Evolutionary conservation across 2,797 vertebrate genomes (phyloP).

Genomic region (Diceros bicornis): DNA sequence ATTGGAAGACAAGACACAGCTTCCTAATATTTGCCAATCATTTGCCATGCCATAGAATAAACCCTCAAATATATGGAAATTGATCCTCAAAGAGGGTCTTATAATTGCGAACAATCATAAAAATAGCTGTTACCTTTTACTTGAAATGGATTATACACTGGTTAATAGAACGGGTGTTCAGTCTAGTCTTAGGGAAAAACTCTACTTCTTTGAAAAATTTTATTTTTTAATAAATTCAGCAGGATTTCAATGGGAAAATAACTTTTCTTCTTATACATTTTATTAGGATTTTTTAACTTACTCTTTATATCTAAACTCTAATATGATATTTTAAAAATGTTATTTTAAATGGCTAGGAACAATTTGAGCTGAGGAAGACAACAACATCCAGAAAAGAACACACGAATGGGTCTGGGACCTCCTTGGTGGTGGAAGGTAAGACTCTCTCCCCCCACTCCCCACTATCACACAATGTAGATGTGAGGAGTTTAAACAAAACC

Average conservation of each 20-base stretch:
- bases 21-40: background rate
- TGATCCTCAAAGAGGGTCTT: background rate
- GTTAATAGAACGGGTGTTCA: background rate
- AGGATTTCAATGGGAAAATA: constrained; percentile 11
- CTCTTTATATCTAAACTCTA: background rate
- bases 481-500: background rate
- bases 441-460: too few species aligned
- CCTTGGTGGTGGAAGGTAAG: background rate
- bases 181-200: background rate
- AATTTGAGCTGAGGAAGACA: background rate
- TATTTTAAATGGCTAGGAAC: background rate
- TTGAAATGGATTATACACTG: background rate
- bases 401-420: rapidly evolving
- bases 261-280: background rate
- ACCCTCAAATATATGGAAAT: background rate
- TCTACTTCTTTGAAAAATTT: background rate
- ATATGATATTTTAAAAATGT: background rate
- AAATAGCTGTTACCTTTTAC: background rate
- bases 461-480: background rate
- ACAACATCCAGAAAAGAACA: background rate
- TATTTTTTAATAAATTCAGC: background rate
- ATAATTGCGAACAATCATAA: background rate
- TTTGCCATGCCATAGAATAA: background rate
- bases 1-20: background rate
- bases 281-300: background rate